phyloP scores from a whole-genome alignment of 2,797 vertebrate genomes.

The Strix occidentalis region DNA sequence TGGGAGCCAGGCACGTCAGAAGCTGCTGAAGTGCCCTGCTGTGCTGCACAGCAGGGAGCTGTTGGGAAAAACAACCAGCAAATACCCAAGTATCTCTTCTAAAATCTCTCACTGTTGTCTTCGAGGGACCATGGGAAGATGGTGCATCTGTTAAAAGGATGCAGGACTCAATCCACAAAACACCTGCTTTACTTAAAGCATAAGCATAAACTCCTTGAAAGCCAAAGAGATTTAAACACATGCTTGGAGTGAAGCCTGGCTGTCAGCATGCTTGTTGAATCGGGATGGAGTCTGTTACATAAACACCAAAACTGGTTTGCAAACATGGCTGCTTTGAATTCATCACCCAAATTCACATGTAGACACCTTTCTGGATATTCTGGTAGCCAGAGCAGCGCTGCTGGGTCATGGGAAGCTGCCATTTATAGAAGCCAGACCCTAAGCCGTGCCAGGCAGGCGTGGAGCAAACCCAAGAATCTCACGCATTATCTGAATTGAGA shows the following conservation, averaged over 20 bases:
- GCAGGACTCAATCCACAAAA: background rate
- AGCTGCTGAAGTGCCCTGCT: background rate
- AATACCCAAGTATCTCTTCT: background rate
- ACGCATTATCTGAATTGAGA: conserved; percentile 47
- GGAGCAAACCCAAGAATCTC: conserved; percentile 51
- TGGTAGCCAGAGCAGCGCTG: background rate
- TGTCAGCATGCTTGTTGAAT: conserved; percentile 19
- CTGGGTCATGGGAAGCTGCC: conserved; percentile 25
- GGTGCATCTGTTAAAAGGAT: background rate
- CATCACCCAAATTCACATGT: background rate
- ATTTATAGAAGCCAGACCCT: conserved; percentile 36
- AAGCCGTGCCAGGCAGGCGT: background rate
- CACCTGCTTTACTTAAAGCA: conserved; percentile 4
- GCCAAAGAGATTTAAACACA: background rate
- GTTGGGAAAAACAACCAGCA: background rate
- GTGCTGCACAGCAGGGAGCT: background rate
- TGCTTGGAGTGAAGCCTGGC: conserved; percentile 8
- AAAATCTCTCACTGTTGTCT: background rate
- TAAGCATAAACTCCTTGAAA: conserved; percentile 13
- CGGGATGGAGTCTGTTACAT: background rate
- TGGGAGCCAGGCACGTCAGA: rapidly evolving
- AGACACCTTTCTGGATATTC: background rate
- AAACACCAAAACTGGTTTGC: background rate
- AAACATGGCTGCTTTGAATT: conserved; percentile 8
- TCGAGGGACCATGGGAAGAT: background rate